These are phyloP conservation scores for Ophiothrix spiculata DNA, from an alignment of 35 echinoderm and acorn worm species.

Conservation along the genomic window DNA sequence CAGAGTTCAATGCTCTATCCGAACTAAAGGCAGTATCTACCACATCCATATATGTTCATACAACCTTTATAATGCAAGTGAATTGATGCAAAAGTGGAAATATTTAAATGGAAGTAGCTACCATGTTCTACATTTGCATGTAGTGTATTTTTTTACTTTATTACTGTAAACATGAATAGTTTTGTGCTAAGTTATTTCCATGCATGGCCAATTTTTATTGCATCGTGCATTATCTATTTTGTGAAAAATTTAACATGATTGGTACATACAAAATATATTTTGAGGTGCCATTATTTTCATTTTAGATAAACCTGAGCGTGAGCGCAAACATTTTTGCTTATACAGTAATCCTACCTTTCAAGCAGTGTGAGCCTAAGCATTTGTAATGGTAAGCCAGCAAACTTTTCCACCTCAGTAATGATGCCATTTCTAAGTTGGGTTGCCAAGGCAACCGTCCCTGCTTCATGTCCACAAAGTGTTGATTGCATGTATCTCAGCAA, in stretches of 20 bases:
- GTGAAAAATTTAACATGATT: not conserved
- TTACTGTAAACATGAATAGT: no score
- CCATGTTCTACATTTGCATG: no score
- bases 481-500: constrained; percentile 52
- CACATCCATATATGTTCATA: no score
- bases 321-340: not conserved
- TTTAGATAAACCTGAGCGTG: not conserved
- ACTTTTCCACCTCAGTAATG: constrained; percentile 44
- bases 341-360: constrained; percentile 23
- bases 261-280: not conserved
- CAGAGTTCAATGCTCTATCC: no score
- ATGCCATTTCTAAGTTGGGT: constrained; percentile 53
- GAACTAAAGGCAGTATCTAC: no score
- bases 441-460: constrained; percentile 51
- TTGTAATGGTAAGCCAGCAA: constrained; percentile 51
- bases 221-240: not conserved
- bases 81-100: no score
- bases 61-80: no score
- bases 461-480: constrained; percentile 54
- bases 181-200: no score
- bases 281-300: not conserved
- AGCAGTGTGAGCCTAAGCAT: constrained; percentile 39
- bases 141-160: no score
- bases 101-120: no score
- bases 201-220: not conserved